Evolutionary conservation across 2,113 vertebrate species (phyloP).

Genomic region (Stegastes partitus): DNA sequence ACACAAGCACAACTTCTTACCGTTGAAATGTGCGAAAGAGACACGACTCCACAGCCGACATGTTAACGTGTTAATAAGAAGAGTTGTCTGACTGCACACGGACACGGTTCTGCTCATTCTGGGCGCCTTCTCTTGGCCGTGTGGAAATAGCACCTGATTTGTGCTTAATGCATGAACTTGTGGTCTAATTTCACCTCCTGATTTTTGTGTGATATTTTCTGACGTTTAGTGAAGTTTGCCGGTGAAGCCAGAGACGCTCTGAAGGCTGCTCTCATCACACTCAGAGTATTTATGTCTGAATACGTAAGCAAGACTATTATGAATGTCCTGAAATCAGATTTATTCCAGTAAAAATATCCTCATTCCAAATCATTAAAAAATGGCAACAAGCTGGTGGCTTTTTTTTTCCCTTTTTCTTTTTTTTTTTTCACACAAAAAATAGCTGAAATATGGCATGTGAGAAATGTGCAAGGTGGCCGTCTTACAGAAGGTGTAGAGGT

Average conservation of each 20-base stretch:
- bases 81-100: neutral
- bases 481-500: slow-evolving; percentile 86
- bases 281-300: slow-evolving; percentile 61
- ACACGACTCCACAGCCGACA: slow-evolving; percentile 4
- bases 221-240: slow-evolving; percentile 60
- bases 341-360: slow-evolving; percentile 70
- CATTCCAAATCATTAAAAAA: slow-evolving; percentile 78
- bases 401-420: slow-evolving; percentile 11
- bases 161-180: slow-evolving; percentile 21
- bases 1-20: neutral
- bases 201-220: slow-evolving; percentile 27
- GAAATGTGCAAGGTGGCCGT: slow-evolving; percentile 82
- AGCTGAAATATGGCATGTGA: slow-evolving; percentile 76
- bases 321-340: slow-evolving; percentile 76
- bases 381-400: slow-evolving; percentile 71
- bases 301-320: slow-evolving; percentile 59
- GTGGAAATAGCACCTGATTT: slow-evolving; percentile 81
- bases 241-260: slow-evolving; percentile 45
- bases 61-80: slow-evolving; percentile 24
- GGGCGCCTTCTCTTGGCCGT: slow-evolving; percentile 69
- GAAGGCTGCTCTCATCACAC: slow-evolving; percentile 43
- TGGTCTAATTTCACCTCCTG: neutral
- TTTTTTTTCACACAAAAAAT: slow-evolving; percentile 49
- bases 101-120: slow-evolving; percentile 42
- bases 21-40: slow-evolving; percentile 3